phyloP scores from a whole-genome alignment of 2,888 invertebrate species.

The Ichneumoninae sp. region DNA sequence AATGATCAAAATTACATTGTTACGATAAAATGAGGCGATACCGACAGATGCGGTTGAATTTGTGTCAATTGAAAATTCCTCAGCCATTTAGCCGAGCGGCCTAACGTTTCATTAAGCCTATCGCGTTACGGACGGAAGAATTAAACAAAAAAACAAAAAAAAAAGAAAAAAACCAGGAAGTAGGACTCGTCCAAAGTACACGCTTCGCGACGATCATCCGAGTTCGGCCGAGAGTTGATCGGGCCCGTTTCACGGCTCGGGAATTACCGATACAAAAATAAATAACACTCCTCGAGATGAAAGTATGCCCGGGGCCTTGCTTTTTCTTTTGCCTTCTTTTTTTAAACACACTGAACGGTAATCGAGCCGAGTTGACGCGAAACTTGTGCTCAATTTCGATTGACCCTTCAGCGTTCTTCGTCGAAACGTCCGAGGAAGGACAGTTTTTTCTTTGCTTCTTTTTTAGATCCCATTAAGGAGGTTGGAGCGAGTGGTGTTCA shows the following conservation, averaged over 20 bases:
- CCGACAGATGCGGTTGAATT: no score
- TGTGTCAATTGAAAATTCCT: no score
- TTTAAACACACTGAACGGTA: slow-evolving; percentile 25
- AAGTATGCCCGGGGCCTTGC: slow-evolving; percentile 71
- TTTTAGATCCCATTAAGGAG: no score
- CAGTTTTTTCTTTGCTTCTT: background rate
- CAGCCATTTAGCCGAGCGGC: no score
- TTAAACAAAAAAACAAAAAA: background rate
- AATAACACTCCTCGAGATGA: slow-evolving; percentile 65
- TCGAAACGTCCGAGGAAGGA: background rate
- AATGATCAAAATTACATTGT: no score
- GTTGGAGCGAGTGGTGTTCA: no score
- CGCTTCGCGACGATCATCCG: slow-evolving; percentile 1
- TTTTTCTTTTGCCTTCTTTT: slow-evolving; percentile 43
- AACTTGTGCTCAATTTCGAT: slow-evolving; percentile 42
- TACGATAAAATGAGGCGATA: no score
- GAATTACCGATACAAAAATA: slow-evolving; percentile 34
- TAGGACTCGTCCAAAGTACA: slow-evolving; percentile 12
- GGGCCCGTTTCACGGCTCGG: slow-evolving; percentile 4
- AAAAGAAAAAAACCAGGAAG: slow-evolving; percentile 16
- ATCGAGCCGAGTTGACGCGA: slow-evolving; percentile 21
- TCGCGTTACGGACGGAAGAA: no score
- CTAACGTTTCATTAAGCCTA: no score
- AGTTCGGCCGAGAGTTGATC: slow-evolving; percentile 35
- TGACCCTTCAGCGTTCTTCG: background rate